Conservation (phyloP, 2,888 invertebrate genomes). For the Sminthurinus aureus region DNA sequence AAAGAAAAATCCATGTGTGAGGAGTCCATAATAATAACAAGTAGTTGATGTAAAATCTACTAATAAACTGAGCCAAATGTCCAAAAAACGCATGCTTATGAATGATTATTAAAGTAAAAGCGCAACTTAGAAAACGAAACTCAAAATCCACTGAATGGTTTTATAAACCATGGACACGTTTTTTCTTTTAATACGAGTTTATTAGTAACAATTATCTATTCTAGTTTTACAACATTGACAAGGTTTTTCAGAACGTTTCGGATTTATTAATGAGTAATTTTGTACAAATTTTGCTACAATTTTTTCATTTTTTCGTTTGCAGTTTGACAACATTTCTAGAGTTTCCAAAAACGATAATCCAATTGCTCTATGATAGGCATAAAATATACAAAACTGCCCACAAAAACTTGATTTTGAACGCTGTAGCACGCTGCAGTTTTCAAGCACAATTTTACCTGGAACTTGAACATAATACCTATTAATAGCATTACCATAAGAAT, state of each 20-base stretch:
- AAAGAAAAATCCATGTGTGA: neutral
- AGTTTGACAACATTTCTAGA: neutral
- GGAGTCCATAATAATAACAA: no score
- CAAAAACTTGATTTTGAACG: neutral
- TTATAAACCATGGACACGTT: no score
- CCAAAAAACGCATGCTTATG: no score
- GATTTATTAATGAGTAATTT: neutral
- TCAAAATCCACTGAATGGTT: no score
- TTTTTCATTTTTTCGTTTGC: neutral
- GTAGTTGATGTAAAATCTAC: no score
- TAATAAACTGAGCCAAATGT: no score
- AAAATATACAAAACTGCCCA: neutral
- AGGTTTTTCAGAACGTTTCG: neutral
- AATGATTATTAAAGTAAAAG: no score
- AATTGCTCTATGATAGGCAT: neutral
- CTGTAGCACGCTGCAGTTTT: neutral
- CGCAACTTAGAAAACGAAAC: no score
- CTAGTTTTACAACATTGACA: neutral
- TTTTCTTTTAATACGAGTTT: no score
- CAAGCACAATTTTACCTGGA: neutral
- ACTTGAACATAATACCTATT: neutral
- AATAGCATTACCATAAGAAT: neutral
- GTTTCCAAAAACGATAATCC: neutral
- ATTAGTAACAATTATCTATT: no score
- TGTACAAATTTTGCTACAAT: neutral